Percentiles rank a stretch among this genome's conserved stretches.
These are phyloP conservation scores for Ptycholaimellus sp. DNA, from an alignment of 2,888 invertebrate species.

Conservation along the genomic window DNA sequence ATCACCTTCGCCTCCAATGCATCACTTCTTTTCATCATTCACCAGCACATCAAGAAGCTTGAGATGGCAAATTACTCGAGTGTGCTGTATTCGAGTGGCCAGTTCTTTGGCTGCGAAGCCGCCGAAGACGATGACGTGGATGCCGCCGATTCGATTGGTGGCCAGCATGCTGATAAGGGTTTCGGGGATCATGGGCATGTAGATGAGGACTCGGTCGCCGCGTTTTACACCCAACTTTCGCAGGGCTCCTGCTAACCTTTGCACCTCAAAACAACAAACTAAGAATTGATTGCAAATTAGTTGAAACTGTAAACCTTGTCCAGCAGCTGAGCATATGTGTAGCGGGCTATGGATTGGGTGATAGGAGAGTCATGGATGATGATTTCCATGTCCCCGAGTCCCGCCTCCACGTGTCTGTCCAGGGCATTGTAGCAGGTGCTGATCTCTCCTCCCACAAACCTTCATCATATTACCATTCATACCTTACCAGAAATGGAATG, in stretches of 20 bases:
- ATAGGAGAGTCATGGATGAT: slow-evolving; percentile 72
- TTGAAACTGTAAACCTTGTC: too few species aligned
- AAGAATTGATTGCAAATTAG: too few species aligned
- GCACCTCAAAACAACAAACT: slow-evolving; percentile 34
- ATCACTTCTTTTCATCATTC: too few species aligned
- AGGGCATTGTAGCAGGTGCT: slow-evolving; percentile 78
- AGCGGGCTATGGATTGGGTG: slow-evolving; percentile 47
- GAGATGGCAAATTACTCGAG: too few species aligned
- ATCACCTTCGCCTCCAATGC: slow-evolving; percentile 48
- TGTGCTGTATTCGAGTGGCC: too few species aligned
- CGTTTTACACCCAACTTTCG: slow-evolving; percentile 48
- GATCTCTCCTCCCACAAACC: slow-evolving; percentile 67
- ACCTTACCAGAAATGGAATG: background rate
- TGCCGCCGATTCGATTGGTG: slow-evolving; percentile 57
- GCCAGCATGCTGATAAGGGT: slow-evolving; percentile 68
- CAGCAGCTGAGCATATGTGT: slow-evolving; percentile 55
- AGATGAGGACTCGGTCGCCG: slow-evolving; percentile 65
- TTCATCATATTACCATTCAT: slow-evolving; percentile 18
- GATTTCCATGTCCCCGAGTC: slow-evolving; percentile 49
- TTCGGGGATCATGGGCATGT: slow-evolving; percentile 81
- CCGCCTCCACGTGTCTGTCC: slow-evolving; percentile 59
- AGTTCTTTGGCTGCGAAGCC: slow-evolving; percentile 68
- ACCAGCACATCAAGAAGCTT: too few species aligned
- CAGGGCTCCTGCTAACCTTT: slow-evolving; percentile 52
- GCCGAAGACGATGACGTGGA: slow-evolving; percentile 84